Evolutionary conservation across 2,797 vertebrate species (phyloP), one percentile per base, ranked within the genome.

Genomic region (Oreochromis mossambicus): DNA sequence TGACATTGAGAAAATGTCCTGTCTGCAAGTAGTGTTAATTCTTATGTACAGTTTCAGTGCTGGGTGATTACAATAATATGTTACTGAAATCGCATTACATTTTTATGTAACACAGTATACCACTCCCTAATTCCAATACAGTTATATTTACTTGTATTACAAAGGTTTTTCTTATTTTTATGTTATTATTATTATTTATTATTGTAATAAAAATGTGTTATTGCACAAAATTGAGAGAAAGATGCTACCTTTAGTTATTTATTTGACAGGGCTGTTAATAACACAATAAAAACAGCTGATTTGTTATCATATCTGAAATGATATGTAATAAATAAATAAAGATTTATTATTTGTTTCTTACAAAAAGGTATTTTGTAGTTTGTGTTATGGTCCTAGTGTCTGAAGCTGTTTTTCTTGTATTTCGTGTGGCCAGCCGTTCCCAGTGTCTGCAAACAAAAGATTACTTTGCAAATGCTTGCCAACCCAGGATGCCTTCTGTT

Each of bases 1-100:
- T 81, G 88, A 91, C 88, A 88, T 55, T 89, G 89, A 87, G 36
- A 86, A 90, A 83, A 87, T n/a, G 63, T 81, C 77, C 88, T 81
- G 87, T 83, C 87, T 76, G 79, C 36, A 46, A 76, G 77, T 26
- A 26, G 10, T 12, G 8, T 80, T 80, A 55, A 77, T 86, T 75
- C 63, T 78, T 13, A 34, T 10, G 15, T 50, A 43, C 80, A 29
- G 78, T 83, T 85, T 78, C 21, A 48, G 21, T 73, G 14, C 24
- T 46, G 24, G 14, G 15, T 70, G 66, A 70, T 46, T 70, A 70
- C 41, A 29, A 17, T 17, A 70, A 46, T 43, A 15, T 26, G 21
- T 70, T 70, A 29, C 41, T 70, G 41, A 15, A 29, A 29, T 46
- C 41, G 29, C 21, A 68, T 68, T 68, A 68, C 8, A 3, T 70